Evolutionary conservation across 1,140 invertebrate species (phyloP).

Genomic region (Leptestheria dahalacensis): DNA sequence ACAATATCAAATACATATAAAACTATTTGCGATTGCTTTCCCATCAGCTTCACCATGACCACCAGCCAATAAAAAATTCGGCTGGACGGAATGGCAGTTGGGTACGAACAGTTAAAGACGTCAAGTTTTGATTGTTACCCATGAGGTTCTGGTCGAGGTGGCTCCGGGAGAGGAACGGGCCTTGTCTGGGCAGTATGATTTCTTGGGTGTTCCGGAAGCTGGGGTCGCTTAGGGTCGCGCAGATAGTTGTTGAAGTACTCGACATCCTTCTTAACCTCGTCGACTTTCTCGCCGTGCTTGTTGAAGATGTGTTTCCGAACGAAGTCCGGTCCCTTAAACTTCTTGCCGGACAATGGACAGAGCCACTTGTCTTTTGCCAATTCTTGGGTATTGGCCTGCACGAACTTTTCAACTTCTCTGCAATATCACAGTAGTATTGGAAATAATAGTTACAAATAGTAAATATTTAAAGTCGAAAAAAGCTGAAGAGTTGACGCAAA

Average conservation of each 20-base stretch:
- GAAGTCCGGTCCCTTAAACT: slow-evolving; percentile 98
- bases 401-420: slow-evolving; percentile 81
- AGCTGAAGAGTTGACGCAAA: background rate
- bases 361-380: slow-evolving; percentile 95
- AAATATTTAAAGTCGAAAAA: too few species aligned
- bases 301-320: slow-evolving; percentile 97
- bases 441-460: too few species aligned
- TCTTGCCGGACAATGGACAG: slow-evolving; percentile 95
- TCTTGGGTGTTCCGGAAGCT: slow-evolving; percentile 74
- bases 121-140: slow-evolving; percentile 15
- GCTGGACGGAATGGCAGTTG: too few species aligned
- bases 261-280: slow-evolving; percentile 89
- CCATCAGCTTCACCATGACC: too few species aligned
- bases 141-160: slow-evolving; percentile 13
- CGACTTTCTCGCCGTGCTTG: slow-evolving; percentile 91
- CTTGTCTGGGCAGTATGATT: slow-evolving; percentile 17
- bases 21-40: too few species aligned
- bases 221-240: slow-evolving; percentile 83
- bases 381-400: slow-evolving; percentile 86
- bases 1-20: too few species aligned
- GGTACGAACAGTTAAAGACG: too few species aligned
- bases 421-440: slow-evolving; percentile 12
- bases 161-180: slow-evolving; percentile 11
- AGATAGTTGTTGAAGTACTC: slow-evolving; percentile 98
- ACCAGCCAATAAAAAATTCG: too few species aligned